Conservation (phyloP, 2,113 vertebrate species). For the Crotalus helleri region DNA sequence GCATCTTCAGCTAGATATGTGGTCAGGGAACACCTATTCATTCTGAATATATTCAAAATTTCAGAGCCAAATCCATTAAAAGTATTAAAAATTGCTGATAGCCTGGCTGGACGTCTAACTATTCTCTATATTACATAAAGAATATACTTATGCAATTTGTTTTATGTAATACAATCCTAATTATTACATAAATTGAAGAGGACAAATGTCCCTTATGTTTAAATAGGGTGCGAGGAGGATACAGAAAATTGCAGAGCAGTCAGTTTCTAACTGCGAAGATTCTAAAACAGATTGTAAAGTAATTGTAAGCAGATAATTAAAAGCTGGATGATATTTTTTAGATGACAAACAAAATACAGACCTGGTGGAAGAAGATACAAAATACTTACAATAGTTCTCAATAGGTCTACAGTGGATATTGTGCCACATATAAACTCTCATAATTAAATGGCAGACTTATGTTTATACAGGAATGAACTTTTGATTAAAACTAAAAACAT, state of each 20-base stretch:
- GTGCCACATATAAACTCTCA: not conserved
- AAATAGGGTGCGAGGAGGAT: not conserved
- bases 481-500: not conserved
- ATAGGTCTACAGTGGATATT: not conserved
- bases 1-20: not conserved
- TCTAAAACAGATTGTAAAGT: not conserved
- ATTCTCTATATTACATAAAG: not conserved
- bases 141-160: not conserved
- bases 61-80: not conserved
- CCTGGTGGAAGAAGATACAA: not conserved
- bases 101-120: not conserved
- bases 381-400: not conserved
- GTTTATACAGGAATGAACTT: not conserved
- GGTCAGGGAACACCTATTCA: not conserved
- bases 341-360: not conserved
- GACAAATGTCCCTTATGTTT: not conserved
- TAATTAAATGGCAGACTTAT: not conserved
- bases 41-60: not conserved
- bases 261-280: not conserved
- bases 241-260: not conserved
- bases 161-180: not conserved
- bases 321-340: not conserved
- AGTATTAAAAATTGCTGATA: not conserved
- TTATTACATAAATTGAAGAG: not conserved
- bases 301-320: not conserved